A percentile compares a stretch with the other conserved stretches of the same genome.
Evolutionary conservation across 2,113 vertebrate species (phyloP).

Genomic region (Nanger granti): DNA sequence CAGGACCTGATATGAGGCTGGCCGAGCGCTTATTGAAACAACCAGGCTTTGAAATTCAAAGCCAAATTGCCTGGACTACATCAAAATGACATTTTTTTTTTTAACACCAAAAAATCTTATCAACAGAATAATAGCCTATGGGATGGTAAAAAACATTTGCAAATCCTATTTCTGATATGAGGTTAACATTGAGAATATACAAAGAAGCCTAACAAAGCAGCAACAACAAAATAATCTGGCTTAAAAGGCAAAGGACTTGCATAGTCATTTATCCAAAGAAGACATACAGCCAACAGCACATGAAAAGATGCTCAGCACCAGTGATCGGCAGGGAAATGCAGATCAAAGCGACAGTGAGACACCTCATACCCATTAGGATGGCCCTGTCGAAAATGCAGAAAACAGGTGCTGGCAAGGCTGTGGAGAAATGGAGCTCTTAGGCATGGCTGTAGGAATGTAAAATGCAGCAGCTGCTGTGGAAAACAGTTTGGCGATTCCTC

Average conservation of each 20-base stretch:
- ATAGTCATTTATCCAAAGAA: not conserved
- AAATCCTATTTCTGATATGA: not conserved
- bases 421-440: not conserved
- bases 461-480: not conserved
- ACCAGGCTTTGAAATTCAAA: not conserved
- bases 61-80: not conserved
- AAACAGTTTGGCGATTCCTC: not conserved
- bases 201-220: not conserved
- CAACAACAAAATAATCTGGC: not conserved
- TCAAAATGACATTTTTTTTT: not conserved
- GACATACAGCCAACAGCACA: not conserved
- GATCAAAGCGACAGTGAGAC: not conserved
- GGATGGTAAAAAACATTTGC: not conserved
- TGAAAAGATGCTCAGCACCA: not conserved
- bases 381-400: accelerated
- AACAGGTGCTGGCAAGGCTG: accelerated
- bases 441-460: accelerated
- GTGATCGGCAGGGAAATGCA: not conserved
- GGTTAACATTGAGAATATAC: not conserved
- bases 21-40: not conserved
- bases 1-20: not conserved
- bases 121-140: not conserved
- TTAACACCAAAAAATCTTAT: not conserved
- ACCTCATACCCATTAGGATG: too few relatives aligned
- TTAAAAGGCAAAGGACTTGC: not conserved